Evolutionary conservation across 2,888 invertebrate species (phyloP).

Genomic region (Tenthredo distinguenda): DNA sequence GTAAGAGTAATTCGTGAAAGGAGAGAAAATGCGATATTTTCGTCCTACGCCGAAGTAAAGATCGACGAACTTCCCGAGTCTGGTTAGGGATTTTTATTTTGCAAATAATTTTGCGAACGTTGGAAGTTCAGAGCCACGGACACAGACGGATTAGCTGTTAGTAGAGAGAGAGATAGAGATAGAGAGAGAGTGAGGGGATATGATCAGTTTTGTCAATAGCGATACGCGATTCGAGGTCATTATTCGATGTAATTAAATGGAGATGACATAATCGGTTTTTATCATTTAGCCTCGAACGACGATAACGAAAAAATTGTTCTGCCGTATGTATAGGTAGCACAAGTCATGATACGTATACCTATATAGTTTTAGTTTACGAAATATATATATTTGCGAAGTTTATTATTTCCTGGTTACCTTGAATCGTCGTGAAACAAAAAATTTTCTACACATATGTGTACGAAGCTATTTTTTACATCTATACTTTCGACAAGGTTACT

Average conservation of each 20-base stretch:
- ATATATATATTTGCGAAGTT: neutral
- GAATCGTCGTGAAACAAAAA: neutral
- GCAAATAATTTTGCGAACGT: neutral
- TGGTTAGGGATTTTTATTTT: neutral
- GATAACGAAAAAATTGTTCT: constrained; percentile 2
- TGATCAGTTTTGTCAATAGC: constrained; percentile 1
- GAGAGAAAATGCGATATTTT: too few relatives aligned
- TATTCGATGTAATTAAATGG: constrained; percentile 2
- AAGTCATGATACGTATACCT: neutral
- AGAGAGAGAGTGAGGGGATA: constrained; percentile 39
- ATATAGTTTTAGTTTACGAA: neutral
- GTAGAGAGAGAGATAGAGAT: neutral
- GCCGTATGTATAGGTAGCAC: neutral
- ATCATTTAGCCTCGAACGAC: neutral
- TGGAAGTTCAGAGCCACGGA: constrained; percentile 45
- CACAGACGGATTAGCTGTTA: constrained; percentile 8
- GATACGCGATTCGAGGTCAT: constrained; percentile 18
- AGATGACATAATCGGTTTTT: constrained; percentile 21
- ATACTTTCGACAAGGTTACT: neutral
- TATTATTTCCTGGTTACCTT: constrained; percentile 6
- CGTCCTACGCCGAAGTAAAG: too few relatives aligned
- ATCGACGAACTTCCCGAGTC: too few relatives aligned
- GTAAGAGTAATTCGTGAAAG: neutral
- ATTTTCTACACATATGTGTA: neutral
- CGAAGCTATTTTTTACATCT: neutral